phyloP scores from a whole-genome alignment of 2,888 invertebrate genomes.

The Cephus spinipes region DNA sequence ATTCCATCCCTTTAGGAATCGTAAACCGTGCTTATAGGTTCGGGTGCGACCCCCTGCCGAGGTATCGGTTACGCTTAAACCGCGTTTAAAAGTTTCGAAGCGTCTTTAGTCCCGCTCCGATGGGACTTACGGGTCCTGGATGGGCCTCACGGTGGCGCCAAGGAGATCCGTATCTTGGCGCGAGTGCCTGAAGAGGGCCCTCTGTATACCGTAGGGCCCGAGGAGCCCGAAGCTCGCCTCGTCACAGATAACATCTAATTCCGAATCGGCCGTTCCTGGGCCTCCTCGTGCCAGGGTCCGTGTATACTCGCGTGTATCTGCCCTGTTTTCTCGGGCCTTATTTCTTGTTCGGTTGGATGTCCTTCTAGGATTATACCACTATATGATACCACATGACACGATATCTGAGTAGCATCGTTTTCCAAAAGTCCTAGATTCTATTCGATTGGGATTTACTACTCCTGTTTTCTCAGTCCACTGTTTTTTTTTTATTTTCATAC shows the following conservation, averaged over 20 bases:
- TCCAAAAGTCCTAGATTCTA: not conserved
- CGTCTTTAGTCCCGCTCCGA: conserved; percentile 23
- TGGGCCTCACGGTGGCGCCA: conserved; percentile 63
- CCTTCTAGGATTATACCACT: not conserved
- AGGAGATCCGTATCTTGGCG: conserved; percentile 64
- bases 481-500: conserved; percentile 3
- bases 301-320: conserved; percentile 6
- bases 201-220: conserved; percentile 30
- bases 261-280: conserved; percentile 56
- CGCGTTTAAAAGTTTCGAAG: conserved; percentile 58
- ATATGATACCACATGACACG: not conserved
- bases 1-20: not conserved
- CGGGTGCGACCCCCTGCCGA: conserved; percentile 51
- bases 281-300: conserved; percentile 43
- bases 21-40: not conserved
- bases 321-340: conserved; percentile 33
- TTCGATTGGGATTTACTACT: conserved; percentile 40
- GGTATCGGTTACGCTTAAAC: conserved; percentile 65
- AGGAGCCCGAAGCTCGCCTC: conserved; percentile 43
- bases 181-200: conserved; percentile 49
- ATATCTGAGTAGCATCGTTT: not conserved
- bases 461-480: conserved; percentile 34
- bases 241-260: conserved; percentile 65
- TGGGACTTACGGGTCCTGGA: conserved; percentile 40
- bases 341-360: not conserved